Percentiles rank a stretch among this genome's conserved stretches.
These are phyloP conservation scores for Alligator sinensis DNA, from an alignment of 2,113 vertebrate genomes.

Conservation along the genomic window DNA sequence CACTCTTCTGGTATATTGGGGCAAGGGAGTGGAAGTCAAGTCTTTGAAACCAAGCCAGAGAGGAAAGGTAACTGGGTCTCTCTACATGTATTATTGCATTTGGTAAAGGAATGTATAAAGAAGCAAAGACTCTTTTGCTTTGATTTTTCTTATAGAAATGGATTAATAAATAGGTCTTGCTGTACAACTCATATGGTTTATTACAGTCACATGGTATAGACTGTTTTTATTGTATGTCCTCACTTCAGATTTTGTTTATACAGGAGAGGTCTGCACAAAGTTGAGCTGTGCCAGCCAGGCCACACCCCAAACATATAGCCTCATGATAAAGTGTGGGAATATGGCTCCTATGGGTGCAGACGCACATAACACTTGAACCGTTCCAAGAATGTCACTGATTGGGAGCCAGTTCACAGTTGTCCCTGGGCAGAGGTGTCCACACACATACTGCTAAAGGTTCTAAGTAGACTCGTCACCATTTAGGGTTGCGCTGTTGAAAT, in stretches of 20 bases:
- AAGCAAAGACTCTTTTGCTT: background rate
- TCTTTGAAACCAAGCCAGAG: background rate
- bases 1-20: background rate
- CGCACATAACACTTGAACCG: too few species aligned
- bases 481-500: too few species aligned
- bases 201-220: fast-evolving
- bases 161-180: background rate
- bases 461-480: too few species aligned
- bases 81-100: background rate
- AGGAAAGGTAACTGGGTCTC: background rate
- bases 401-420: too few species aligned
- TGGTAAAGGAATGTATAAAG: background rate
- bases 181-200: background rate
- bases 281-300: background rate
- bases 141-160: background rate
- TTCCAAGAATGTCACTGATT: too few species aligned
- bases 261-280: background rate
- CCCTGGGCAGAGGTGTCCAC: too few species aligned
- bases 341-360: too few species aligned
- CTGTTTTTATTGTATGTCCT: background rate
- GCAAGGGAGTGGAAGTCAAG: background rate
- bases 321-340: background rate
- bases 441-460: background rate
- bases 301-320: background rate
- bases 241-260: background rate